Evolutionary conservation across 2,113 vertebrate species (phyloP), one percentile per base, ranked within the genome.

Genomic region (Leucoraja erinaceus): DNA sequence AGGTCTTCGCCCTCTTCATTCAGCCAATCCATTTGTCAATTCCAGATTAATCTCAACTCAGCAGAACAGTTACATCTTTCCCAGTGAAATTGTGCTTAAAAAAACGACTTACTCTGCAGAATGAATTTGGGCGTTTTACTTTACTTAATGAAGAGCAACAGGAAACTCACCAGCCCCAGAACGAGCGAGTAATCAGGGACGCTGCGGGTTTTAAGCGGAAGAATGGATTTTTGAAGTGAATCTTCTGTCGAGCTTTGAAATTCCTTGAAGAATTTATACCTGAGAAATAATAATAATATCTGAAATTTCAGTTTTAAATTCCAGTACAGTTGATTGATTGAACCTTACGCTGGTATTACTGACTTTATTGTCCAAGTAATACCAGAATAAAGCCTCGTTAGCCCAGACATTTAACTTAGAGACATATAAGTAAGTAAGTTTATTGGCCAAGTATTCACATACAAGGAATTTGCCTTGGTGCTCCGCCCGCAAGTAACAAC

Each of bases 121-220:
- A 28, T 11, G 0, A 18, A 56, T 63, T 88, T 7, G 59, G 25
- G 59, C 12, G 12, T 59, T 59, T 56, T 31, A 47, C 31, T 31
- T 59, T 31, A 22, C n/a, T 66, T 66, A 6, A 59, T 83, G 56
- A 20, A 76, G 14, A 11, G 14, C 10, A 33, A 10, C 11, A 54
- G 0, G 22, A 84, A 5, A 93, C 93, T 93, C 11, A 93, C 93
- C 79, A 92, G 84, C 11, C 84, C 93, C 12, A 93, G 84, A 47
- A 75, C 84, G 9, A 93, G 93, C 0, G 93, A 90, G 25, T 88
- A 56, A 33, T 90, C 38, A 16, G 93, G 93, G 3, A 86, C 54
- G 8, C 84, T 93, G 93, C 93, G 93, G 12, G 93, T 93, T 75
- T 93, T 90, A 11, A 92, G 28, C 11, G 93, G 93, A 84, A 93